Percentiles rank a stretch among this genome's conserved stretches.
These are phyloP conservation scores for Rhadina sibilatrix DNA, from an alignment of 2,113 vertebrate species.

Conservation along the genomic window DNA sequence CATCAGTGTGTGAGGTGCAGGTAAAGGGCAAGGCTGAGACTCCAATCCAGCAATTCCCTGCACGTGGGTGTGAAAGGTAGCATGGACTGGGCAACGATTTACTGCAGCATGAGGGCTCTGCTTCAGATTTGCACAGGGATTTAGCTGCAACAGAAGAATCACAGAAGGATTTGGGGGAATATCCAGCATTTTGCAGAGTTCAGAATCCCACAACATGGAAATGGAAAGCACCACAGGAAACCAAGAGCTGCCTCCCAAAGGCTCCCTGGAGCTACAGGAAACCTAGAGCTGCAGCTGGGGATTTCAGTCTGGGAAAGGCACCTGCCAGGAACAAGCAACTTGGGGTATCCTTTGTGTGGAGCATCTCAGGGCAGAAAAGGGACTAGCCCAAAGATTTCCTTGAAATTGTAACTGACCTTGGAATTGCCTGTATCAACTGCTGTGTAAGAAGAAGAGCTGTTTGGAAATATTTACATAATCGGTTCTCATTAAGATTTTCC, in stretches of 20 bases:
- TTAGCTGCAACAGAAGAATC: not conserved
- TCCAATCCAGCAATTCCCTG: not conserved
- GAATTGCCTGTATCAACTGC: not conserved
- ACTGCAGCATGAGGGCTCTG: not conserved
- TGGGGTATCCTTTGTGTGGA: not conserved
- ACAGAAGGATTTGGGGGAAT: not conserved
- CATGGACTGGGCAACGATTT: not conserved
- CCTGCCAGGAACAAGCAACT: not conserved
- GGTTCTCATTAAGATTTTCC: not conserved
- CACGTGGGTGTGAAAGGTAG: not conserved
- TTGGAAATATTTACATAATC: not conserved
- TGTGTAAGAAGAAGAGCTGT: not conserved
- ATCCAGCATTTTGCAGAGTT: not conserved
- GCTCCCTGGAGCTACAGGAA: not conserved
- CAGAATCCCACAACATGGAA: not conserved
- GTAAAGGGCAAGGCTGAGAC: not conserved
- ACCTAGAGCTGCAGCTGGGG: not conserved
- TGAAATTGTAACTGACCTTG: not conserved
- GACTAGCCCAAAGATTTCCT: not conserved
- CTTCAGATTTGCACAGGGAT: not conserved
- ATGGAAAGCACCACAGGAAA: rapidly evolving
- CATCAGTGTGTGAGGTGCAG: not conserved
- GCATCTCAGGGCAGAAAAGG: not conserved
- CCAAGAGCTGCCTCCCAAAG: not conserved
- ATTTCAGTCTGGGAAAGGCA: not conserved